These are phyloP conservation scores for Phania funesta DNA, from an alignment of 2,888 invertebrate genomes.

Conservation along the genomic window DNA sequence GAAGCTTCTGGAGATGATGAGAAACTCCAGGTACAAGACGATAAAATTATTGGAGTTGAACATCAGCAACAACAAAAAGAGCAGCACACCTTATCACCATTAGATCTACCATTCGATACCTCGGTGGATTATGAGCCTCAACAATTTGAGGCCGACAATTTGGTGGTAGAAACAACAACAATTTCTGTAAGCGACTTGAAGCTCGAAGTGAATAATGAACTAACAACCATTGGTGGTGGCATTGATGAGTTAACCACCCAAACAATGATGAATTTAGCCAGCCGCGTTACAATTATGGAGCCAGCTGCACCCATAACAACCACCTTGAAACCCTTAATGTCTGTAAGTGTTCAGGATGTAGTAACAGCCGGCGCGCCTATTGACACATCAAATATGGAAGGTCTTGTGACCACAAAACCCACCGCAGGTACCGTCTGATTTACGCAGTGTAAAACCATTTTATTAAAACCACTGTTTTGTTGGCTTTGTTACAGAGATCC, in stretches of 20 bases:
- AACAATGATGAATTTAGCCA: conserved; percentile 79
- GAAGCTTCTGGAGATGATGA: conserved; percentile 41
- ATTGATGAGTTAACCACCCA: conserved; percentile 79
- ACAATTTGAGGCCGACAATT: conserved; percentile 76
- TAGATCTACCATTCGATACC: conserved; percentile 76
- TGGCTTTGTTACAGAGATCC: conserved; percentile 73
- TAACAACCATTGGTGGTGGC: conserved; percentile 74
- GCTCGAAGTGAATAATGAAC: conserved; percentile 31
- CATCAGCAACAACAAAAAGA: conserved; percentile 61
- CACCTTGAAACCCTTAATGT: conserved; percentile 74
- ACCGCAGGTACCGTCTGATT: conserved; percentile 61
- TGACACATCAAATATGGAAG: conserved; percentile 57
- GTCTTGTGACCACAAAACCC: conserved; percentile 69
- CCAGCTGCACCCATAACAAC: conserved; percentile 78
- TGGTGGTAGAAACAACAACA: conserved; percentile 76
- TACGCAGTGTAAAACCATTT: not conserved
- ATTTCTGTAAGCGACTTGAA: conserved; percentile 17
- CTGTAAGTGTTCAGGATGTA: conserved; percentile 63
- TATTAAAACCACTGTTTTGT: not conserved
- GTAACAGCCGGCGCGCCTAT: conserved; percentile 72
- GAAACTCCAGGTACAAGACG: not conserved
- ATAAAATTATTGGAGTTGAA: not conserved
- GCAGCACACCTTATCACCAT: conserved; percentile 73
- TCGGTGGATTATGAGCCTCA: conserved; percentile 70
- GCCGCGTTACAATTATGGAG: conserved; percentile 81